phyloP scores from a whole-genome alignment of 2,888 invertebrate species.

The Platypus cylindrus region DNA sequence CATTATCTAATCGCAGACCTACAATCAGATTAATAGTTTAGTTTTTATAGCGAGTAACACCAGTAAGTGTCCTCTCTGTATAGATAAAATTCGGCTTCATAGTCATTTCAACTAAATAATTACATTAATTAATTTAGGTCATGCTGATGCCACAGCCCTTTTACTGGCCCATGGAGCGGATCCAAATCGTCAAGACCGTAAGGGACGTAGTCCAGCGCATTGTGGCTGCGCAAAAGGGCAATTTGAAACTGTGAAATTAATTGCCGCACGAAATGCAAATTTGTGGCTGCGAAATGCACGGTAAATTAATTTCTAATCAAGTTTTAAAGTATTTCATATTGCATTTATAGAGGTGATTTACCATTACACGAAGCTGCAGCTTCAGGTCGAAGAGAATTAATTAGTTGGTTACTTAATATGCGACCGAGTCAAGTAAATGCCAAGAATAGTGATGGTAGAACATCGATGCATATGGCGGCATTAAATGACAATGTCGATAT shows the following conservation, averaged over 20 bases:
- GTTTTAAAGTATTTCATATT: too few relatives aligned
- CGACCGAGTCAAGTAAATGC: conserved; percentile 75
- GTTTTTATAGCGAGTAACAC: too few relatives aligned
- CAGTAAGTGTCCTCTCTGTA: too few relatives aligned
- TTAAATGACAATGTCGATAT: conserved; percentile 88
- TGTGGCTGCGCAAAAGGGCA: conserved; percentile 96
- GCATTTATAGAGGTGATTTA: conserved; percentile 70
- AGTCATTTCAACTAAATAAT: too few relatives aligned
- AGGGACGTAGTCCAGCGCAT: conserved; percentile 86
- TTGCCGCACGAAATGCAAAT: conserved; percentile 53
- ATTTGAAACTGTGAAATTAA: conserved; percentile 51
- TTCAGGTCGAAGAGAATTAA: conserved; percentile 77
- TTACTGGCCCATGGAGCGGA: conserved; percentile 83
- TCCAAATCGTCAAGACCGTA: conserved; percentile 82
- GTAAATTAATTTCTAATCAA: conserved; percentile 2
- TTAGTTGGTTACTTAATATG: conserved; percentile 76
- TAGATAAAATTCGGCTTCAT: too few relatives aligned
- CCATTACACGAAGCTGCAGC: conserved; percentile 93
- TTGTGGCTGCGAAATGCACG: conserved; percentile 78
- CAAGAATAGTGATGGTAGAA: conserved; percentile 85
- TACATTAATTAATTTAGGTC: too few relatives aligned
- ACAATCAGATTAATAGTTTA: too few relatives aligned
- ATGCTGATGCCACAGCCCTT: conserved; percentile 83
- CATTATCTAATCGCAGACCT: too few relatives aligned
- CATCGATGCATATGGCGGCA: conserved; percentile 87